phyloP scores from a whole-genome alignment of 2,797 vertebrate genomes.

The Pristis pectinata region DNA sequence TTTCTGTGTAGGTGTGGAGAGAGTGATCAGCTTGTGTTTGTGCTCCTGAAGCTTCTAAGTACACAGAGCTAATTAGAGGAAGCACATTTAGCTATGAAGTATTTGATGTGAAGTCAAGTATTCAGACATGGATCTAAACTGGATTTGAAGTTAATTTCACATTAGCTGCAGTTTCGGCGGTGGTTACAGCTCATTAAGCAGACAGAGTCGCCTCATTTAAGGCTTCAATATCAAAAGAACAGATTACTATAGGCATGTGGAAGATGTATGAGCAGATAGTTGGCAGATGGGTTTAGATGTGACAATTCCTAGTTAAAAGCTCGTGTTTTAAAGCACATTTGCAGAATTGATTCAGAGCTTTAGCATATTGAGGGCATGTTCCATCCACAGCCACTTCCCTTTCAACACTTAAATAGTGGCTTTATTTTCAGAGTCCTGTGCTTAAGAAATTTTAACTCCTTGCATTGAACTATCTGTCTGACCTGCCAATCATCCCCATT shows the following conservation, averaged over 20 bases:
- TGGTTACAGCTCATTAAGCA: constrained; percentile 10
- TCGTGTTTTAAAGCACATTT: neutral
- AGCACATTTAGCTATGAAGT: constrained; percentile 1
- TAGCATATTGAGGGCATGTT: neutral
- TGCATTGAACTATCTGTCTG: neutral
- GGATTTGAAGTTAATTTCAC: constrained; percentile 9
- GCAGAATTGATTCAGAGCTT: neutral
- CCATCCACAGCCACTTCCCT: neutral
- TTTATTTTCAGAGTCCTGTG: neutral
- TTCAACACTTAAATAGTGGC: neutral
- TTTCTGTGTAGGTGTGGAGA: neutral
- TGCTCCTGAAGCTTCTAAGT: neutral
- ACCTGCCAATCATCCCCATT: no score
- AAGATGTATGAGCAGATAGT: constrained; percentile 5
- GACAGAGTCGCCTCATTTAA: neutral
- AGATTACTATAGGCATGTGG: neutral
- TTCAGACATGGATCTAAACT: neutral
- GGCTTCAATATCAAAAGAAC: neutral
- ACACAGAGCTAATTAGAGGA: neutral
- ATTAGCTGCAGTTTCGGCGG: neutral
- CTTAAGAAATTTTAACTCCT: neutral
- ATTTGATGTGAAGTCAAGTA: neutral
- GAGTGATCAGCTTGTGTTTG: neutral
- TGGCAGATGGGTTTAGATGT: neutral
- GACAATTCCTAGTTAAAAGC: neutral